Base-by-base conservation (phyloP, 2,888 invertebrate genomes). In the Synanthedon andrenaeformis region DNA sequence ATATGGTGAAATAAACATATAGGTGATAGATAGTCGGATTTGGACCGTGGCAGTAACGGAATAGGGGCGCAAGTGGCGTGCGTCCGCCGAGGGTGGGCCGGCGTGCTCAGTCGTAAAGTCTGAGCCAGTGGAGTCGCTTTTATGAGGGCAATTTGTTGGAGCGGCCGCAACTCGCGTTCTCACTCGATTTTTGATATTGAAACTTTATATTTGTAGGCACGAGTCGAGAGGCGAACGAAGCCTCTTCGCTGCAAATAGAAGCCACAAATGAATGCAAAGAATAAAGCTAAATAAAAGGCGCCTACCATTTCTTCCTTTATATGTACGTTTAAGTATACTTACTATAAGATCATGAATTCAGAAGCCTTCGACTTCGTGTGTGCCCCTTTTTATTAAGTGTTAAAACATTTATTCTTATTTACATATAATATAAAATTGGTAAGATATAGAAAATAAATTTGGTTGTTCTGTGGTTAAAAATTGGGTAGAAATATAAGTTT, bases 71-170 rank as follows among this genome's bases (percentile, higher is more conserved):
- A 8, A 42, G 35, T 56, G 50, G 52, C 1, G 28, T 41, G 57
- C 53, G 41, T 14, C 28, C n/a, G 23, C 12, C 41, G 51, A 35
- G 51, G 35, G 51, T 6, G 14, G 51, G 19, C 49, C 11, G 49
- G 45, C 53, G 57, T 51, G 53, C 52, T 56, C 51, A 55, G 58
- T 55, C 60, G 62, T 61, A 59, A 59, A 61, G 62, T 56, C 56
- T 57, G 54, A 59, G 49, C 49, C 35, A 35, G 58, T 58, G 60
- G 13, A 51, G 17, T 51, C 51, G 19, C 51, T 51, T 66, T 67
- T 67, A 69, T 66, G 68, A 63, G 62, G 62, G 64, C 65, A 65
- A 68, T 69, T 67, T 67, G 68, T 69, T 62, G 64, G 59, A 59
- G 64, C 65, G 61, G 63, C 62, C 65, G 64, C 67, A 62, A 51